Evolutionary conservation across 2,888 invertebrate genomes (phyloP).

Genomic region (Drosophila cognata): DNA sequence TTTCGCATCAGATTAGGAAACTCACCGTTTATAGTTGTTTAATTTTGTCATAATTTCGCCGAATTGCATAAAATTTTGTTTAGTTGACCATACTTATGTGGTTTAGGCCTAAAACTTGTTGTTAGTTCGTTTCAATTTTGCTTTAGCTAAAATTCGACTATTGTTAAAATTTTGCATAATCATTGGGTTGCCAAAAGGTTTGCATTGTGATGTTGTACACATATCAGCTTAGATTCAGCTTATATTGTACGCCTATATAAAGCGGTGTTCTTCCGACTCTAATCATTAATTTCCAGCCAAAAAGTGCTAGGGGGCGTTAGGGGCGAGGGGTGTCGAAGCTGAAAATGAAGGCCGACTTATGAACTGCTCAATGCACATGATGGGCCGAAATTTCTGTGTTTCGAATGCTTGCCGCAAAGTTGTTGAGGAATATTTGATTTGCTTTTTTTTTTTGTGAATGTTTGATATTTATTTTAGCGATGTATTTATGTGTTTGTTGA

Average conservation of each 20-base stretch:
- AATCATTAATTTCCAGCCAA: conserved; percentile 45
- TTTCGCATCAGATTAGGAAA: conserved; percentile 81
- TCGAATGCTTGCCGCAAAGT: conserved; percentile 42
- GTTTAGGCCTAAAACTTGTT: conserved; percentile 67
- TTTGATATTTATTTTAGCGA: conserved; percentile 26
- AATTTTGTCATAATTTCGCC: conserved; percentile 75
- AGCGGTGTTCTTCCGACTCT: conserved; percentile 64
- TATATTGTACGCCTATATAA: conserved; percentile 60
- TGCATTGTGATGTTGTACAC: conserved; percentile 50
- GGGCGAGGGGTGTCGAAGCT: conserved; percentile 21
- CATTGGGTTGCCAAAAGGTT: conserved; percentile 72
- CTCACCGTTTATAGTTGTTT: conserved; percentile 79
- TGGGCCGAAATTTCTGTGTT: conserved; percentile 61
- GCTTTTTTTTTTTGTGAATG: conserved; percentile 16
- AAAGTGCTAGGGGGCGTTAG: conserved; percentile 53
- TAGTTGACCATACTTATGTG: conserved; percentile 53
- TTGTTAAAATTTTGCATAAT: conserved; percentile 76
- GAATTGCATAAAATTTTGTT: conserved; percentile 65
- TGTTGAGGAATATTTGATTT: conserved; percentile 62
- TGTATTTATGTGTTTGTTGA: conserved; percentile 43
- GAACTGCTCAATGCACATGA: conserved; percentile 62
- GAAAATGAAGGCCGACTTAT: conserved; percentile 33
- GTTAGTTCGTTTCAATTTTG: conserved; percentile 62
- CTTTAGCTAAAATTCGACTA: conserved; percentile 82
- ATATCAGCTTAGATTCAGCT: conserved; percentile 23